Evolutionary conservation across 2,113 vertebrate genomes (phyloP).

Genomic region (Haemorhous mexicanus): DNA sequence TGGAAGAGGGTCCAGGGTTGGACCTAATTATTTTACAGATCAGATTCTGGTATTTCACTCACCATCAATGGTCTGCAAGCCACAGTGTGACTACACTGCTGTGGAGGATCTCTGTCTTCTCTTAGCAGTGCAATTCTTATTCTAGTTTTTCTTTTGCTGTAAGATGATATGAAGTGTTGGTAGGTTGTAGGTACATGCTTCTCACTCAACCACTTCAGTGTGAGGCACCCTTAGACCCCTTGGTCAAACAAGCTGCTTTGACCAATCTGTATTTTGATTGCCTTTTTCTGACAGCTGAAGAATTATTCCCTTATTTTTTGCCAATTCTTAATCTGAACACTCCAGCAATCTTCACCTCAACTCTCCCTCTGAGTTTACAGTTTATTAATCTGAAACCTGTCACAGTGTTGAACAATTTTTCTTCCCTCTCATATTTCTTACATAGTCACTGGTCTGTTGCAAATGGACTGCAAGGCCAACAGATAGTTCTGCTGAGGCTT

Average conservation of each 20-base stretch:
- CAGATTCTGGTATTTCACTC: neutral
- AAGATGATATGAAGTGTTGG: neutral
- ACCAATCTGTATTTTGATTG: neutral
- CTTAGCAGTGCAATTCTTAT: neutral
- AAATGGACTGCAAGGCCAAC: neutral
- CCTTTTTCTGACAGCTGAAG: neutral
- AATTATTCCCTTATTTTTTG: neutral
- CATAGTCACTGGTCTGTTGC: neutral
- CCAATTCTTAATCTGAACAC: neutral
- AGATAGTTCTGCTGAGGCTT: neutral
- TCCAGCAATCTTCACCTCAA: neutral
- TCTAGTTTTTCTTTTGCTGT: neutral
- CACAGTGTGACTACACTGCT: neutral
- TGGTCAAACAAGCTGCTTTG: neutral
- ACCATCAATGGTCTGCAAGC: neutral
- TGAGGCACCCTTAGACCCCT: neutral
- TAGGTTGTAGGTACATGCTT: neutral
- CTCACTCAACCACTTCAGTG: neutral
- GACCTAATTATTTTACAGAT: neutral
- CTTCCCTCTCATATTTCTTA: neutral
- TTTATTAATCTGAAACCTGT: conserved; percentile 25
- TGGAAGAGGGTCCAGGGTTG: neutral
- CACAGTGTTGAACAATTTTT: conserved; percentile 15
- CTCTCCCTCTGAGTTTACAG: conserved; percentile 27
- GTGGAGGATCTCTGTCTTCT: neutral